Percentiles rank a stretch among this genome's conserved stretches.
phyloP scores from a whole-genome alignment of 2,888 invertebrate genomes.

The Spilosoma lubricipeda region DNA sequence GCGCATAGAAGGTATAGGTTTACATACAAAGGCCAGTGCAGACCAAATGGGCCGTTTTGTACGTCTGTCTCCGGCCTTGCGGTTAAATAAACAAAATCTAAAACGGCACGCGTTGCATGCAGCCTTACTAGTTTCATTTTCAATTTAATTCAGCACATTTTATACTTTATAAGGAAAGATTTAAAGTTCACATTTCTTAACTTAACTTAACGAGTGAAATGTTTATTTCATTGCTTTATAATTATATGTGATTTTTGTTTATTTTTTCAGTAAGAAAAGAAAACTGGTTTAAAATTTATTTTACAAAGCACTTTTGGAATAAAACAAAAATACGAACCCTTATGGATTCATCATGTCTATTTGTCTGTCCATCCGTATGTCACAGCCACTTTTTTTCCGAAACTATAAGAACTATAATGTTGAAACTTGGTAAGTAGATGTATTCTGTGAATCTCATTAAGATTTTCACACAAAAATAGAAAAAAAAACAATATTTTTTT shows the following conservation, averaged over 20 bases:
- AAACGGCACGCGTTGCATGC: conserved; percentile 51
- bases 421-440: no score
- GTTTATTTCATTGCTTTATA: not conserved
- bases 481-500: no score
- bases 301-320: not conserved
- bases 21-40: conserved; percentile 50
- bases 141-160: conserved; percentile 34
- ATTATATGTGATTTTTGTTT: not conserved
- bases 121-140: conserved; percentile 42
- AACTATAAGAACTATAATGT: no score
- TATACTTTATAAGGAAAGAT: conserved; percentile 29
- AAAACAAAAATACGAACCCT: no score
- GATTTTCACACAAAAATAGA: no score
- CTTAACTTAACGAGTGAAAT: conserved; percentile 4
- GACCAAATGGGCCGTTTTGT: conserved; percentile 52
- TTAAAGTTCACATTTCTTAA: conserved; percentile 18
- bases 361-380: no score
- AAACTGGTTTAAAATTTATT: not conserved
- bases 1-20: conserved; percentile 51
- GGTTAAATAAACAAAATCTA: conserved; percentile 55
- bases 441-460: no score
- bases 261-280: not conserved
- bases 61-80: conserved; percentile 52
- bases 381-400: no score
- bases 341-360: no score